phyloP scores from a whole-genome alignment of 2,113 vertebrate genomes.

The Petrocephalus zakoni region DNA sequence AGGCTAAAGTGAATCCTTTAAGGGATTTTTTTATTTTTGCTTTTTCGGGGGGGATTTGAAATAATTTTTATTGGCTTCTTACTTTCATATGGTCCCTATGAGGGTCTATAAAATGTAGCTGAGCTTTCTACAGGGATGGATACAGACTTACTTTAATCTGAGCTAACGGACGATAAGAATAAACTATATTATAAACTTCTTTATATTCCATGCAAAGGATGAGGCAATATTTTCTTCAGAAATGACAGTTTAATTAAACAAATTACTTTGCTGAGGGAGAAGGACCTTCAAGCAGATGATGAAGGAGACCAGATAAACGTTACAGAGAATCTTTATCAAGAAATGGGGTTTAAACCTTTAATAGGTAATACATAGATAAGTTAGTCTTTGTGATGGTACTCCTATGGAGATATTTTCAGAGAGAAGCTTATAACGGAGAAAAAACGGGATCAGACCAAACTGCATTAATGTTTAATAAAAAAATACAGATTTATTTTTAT shows the following conservation, averaged over 20 bases:
- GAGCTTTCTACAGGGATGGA: slow-evolving; percentile 12
- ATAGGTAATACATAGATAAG: slow-evolving; percentile 76
- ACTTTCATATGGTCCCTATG: neutral
- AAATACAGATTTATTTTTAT: neutral
- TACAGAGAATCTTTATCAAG: slow-evolving; percentile 72
- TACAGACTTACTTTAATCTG: slow-evolving; percentile 54
- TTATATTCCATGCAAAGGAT: slow-evolving; percentile 47
- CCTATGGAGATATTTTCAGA: slow-evolving; percentile 60
- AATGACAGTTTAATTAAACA: slow-evolving; percentile 80
- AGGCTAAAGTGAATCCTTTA: neutral
- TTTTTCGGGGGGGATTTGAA: neutral
- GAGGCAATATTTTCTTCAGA: slow-evolving; percentile 60
- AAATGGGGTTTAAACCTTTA: slow-evolving; percentile 69
- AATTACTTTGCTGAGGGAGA: slow-evolving; percentile 63
- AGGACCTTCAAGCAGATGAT: slow-evolving; percentile 63
- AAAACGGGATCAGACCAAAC: slow-evolving; percentile 53
- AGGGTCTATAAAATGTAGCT: neutral
- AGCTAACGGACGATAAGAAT: slow-evolving; percentile 41
- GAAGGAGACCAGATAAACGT: slow-evolving; percentile 62
- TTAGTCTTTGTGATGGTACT: slow-evolving; percentile 70
- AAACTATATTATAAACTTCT: slow-evolving; percentile 56
- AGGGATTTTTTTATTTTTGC: neutral
- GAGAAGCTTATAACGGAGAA: slow-evolving; percentile 57
- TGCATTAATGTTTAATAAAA: neutral
- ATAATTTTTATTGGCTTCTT: neutral